A percentile compares a stretch with the other conserved stretches of the same genome.
phyloP scores from a whole-genome alignment of 2,888 invertebrate species.

The Nyleta sp. region DNA sequence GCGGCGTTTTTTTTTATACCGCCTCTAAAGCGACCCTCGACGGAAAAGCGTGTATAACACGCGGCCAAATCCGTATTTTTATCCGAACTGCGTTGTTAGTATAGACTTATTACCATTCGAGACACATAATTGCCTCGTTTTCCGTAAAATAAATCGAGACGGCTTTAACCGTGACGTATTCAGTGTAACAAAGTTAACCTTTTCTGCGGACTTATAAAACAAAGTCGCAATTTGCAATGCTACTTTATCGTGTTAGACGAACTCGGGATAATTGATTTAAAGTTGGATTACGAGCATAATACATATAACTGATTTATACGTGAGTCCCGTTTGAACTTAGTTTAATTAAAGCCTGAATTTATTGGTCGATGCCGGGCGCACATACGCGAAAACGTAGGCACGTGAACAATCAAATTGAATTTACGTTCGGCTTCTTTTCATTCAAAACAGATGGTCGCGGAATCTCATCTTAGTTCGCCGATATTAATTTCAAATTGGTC shows the following conservation, averaged over 20 bases:
- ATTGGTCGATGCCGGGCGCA: conserved; percentile 74
- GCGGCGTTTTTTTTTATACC: no score
- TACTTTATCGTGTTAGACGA: conserved; percentile 56
- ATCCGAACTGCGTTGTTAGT: conserved; percentile 9
- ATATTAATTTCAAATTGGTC: conserved; percentile 39
- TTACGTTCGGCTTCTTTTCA: conserved; percentile 48
- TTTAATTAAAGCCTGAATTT: conserved; percentile 81
- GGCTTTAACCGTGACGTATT: conserved; percentile 24
- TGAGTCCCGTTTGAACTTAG: conserved; percentile 79
- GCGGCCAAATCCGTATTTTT: conserved; percentile 10
- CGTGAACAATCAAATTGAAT: conserved; percentile 51
- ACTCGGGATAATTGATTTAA: conserved; percentile 80
- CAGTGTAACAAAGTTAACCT: conserved; percentile 35
- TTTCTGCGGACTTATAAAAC: conserved; percentile 42
- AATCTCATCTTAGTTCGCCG: conserved; percentile 24
- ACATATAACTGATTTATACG: conserved; percentile 76
- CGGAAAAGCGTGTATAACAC: background rate
- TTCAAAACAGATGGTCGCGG: conserved; percentile 35
- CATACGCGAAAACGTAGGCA: conserved; percentile 64
- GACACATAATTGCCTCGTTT: background rate
- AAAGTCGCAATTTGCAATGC: conserved; percentile 54
- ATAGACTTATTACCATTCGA: conserved; percentile 26
- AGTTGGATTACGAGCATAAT: conserved; percentile 76
- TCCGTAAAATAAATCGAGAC: conserved; percentile 27
- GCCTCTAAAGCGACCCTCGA: no score